Base-by-base conservation (phyloP, 1,140 invertebrate genomes). In the Augochlora pura region DNA sequence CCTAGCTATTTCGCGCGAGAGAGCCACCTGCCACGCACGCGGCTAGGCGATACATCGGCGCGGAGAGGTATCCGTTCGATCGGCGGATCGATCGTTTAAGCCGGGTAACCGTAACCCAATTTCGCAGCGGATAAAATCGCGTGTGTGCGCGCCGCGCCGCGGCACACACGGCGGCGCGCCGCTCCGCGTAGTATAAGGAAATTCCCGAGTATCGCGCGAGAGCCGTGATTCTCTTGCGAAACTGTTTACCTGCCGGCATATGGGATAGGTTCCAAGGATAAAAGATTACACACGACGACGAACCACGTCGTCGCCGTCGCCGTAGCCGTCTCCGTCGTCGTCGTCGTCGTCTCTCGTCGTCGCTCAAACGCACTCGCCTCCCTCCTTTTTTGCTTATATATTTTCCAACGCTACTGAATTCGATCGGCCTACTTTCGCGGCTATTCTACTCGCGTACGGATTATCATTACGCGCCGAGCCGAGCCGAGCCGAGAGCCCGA, bases 251-350 rank as follows among this genome's bases (percentile, higher is more conserved):
- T 82, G 84, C 63, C 82, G 85, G 78, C 83, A 73, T 54, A 67
- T 83, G 85, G 87, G 88, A 90, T 90, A 88, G 83, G 86, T 85
- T n/a, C 86, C 88, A 90, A 91, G 91, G 90, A 91, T 91, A 91
- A 91, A 90, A 84, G 85, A 91, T 79, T 73, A 79, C 77, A 74
- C 77, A 79, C 62, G 70, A 65, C 62, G 73, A 62, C 38, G 69
- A 70, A 21, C 14, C 12, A 46, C 39, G 46, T 18, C 49, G 49
- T 52, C 14, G 49, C 2, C 49, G 32, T 4, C 23, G 21, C 6
- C 52, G 70, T 79, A 59, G 14, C 21, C 32, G 62, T 16, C 69
- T 65, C 25, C 38, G 69, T 59, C 77, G 25, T 18, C 39, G 46
- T 18, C 49, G 49, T 52, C 49, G 49, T 16, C 49, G 38, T 27